Conservation (phyloP, 2,797 vertebrate genomes). For the Leuciscus waleckii region DNA sequence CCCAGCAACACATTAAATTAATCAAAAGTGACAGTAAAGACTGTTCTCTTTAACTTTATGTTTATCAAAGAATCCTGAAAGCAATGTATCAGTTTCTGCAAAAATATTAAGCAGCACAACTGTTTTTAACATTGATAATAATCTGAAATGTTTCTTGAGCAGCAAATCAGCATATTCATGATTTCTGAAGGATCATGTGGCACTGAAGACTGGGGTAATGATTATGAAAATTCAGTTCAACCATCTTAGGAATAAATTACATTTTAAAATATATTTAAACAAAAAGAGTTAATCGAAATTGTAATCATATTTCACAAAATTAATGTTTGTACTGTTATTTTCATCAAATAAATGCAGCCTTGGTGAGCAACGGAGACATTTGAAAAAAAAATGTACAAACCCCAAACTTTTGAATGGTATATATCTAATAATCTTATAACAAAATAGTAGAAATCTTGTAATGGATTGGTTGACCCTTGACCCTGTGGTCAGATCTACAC, state of each 20-base stretch:
- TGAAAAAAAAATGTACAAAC: neutral
- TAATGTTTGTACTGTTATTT: neutral
- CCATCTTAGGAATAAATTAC: neutral
- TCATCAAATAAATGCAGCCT: too few species aligned
- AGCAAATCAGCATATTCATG: neutral
- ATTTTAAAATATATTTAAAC: neutral
- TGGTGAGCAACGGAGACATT: too few species aligned
- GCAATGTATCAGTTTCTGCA: neutral
- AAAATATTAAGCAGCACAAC: neutral
- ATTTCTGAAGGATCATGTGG: neutral
- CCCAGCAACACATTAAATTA: neutral
- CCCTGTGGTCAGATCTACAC: conserved; percentile 82
- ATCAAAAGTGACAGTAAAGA: neutral
- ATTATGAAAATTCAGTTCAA: neutral
- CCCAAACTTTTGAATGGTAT: neutral
- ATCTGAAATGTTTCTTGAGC: neutral
- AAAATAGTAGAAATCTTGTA: neutral
- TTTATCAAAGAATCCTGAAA: neutral
- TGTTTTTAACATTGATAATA: neutral
- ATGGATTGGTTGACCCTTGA: conserved; percentile 69
- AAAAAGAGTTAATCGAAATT: neutral
- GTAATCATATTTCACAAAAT: neutral
- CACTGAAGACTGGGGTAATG: neutral
- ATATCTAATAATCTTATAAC: neutral
- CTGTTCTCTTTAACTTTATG: neutral